Evolutionary conservation across 2,113 vertebrate species (phyloP).

Genomic region (Microcebus ravelobensis): DNA sequence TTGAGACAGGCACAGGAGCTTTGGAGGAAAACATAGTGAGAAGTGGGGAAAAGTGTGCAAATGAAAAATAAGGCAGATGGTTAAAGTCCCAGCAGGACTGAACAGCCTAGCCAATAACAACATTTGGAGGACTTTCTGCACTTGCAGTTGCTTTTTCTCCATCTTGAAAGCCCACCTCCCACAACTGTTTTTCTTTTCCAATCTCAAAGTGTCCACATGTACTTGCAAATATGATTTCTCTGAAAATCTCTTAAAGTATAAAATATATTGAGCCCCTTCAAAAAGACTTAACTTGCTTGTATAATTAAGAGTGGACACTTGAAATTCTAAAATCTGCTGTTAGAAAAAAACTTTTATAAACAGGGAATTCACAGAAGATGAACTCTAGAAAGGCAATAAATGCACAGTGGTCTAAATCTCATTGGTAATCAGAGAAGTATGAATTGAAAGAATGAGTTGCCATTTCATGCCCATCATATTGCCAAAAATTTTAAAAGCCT

Average conservation of each 20-base stretch:
- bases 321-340: conserved; percentile 21
- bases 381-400: background rate
- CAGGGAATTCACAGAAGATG: background rate
- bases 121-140: background rate
- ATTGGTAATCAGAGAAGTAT: background rate
- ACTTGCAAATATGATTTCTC: background rate
- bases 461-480: background rate
- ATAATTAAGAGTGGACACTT: background rate
- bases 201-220: background rate
- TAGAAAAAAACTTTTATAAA: background rate
- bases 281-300: background rate
- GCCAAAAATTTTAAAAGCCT: background rate
- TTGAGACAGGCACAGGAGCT: background rate
- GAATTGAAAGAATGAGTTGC: background rate
- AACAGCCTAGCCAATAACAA: background rate
- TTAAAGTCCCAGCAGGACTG: background rate
- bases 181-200: background rate
- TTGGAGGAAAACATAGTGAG: background rate
- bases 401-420: background rate
- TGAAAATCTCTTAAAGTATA: background rate
- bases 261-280: background rate
- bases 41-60: background rate
- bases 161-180: background rate
- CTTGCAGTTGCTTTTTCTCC: background rate
- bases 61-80: background rate